Evolutionary conservation across 1,140 invertebrate genomes (phyloP).

Genomic region (Lasioglossum albipes): DNA sequence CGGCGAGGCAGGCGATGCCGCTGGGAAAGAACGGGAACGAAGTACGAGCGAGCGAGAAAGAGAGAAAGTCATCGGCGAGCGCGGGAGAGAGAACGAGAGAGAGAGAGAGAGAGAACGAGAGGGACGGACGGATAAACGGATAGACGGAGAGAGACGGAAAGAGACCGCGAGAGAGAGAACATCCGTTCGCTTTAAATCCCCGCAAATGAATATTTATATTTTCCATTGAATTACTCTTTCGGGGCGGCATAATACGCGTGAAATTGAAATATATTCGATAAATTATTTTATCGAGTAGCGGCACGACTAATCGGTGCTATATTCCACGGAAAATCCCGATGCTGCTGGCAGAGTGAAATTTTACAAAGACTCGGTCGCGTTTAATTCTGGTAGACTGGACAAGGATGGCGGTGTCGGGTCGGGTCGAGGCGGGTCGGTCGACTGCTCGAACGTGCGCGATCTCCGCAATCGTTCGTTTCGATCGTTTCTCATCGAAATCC

Average conservation of each 20-base stretch:
- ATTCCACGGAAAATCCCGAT: constrained; percentile 60
- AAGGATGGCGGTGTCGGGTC: background rate
- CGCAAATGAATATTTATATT: constrained; percentile 81
- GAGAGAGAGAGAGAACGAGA: background rate
- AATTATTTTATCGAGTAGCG: constrained; percentile 78
- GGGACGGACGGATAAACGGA: background rate
- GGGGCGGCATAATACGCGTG: constrained; percentile 77
- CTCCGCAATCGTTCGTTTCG: too few species aligned
- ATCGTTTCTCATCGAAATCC: too few species aligned
- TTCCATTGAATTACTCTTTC: constrained; percentile 80
- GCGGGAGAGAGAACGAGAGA: background rate
- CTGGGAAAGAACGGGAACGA: constrained; percentile 28
- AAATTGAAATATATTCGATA: constrained; percentile 80
- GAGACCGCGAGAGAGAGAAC: constrained; percentile 45
- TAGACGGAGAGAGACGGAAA: background rate
- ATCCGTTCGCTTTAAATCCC: constrained; percentile 76
- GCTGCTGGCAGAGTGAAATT: constrained; percentile 45
- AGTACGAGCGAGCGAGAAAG: background rate
- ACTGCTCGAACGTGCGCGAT: too few species aligned
- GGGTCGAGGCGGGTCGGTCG: background rate
- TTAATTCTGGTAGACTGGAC: constrained; percentile 13
- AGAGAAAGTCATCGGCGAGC: background rate
- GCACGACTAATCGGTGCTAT: constrained; percentile 75
- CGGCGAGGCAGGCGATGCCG: background rate
- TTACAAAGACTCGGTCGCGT: constrained; percentile 40